Percentiles rank a stretch among this genome's conserved stretches.
These are phyloP conservation scores for Myiopsitta monachus DNA, from an alignment of 2,113 vertebrate genomes.

Conservation along the genomic window DNA sequence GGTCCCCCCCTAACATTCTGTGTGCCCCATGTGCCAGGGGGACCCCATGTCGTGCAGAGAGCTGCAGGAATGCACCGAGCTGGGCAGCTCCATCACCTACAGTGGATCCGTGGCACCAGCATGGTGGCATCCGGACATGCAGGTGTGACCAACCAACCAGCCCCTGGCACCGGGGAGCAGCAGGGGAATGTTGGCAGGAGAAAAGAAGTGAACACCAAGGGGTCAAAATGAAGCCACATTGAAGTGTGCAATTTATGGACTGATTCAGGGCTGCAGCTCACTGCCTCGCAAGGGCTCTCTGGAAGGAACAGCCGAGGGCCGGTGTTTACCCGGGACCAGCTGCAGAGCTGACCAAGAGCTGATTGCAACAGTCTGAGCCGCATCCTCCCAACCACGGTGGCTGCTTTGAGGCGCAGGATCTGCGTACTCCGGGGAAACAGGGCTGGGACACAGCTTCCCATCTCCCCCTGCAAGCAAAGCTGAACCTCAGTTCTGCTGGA, in stretches of 20 bases:
- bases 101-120: accelerated
- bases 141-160: neutral
- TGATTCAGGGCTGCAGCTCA: neutral
- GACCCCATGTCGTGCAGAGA: accelerated
- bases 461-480: neutral
- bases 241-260: neutral
- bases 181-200: neutral
- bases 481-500: neutral
- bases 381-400: neutral
- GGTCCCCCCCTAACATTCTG: neutral
- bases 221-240: neutral
- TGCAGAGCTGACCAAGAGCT: neutral
- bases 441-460: neutral
- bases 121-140: accelerated
- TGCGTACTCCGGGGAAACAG: neutral
- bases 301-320: neutral
- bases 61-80: neutral
- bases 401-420: neutral
- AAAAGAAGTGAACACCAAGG: neutral
- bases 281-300: neutral
- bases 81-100: accelerated
- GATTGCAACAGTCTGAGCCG: neutral
- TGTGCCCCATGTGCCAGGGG: accelerated
- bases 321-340: neutral
- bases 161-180: accelerated